These are phyloP conservation scores for Hylomyscus alleni DNA, from an alignment of 2,797 vertebrate species.

Conservation along the genomic window DNA sequence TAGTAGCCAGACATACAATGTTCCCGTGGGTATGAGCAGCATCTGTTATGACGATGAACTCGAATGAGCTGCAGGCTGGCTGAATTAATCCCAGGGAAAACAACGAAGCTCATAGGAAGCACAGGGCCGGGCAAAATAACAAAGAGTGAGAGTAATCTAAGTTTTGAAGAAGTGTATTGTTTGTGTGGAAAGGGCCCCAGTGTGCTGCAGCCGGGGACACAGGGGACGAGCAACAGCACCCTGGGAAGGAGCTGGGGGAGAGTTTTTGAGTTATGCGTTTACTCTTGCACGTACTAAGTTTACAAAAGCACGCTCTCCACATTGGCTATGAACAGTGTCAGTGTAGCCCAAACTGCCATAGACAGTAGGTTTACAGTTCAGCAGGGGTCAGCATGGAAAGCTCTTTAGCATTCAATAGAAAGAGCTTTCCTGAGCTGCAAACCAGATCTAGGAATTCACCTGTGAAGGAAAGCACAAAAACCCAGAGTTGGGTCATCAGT, in stretches of 20 bases:
- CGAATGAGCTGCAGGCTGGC: too few species aligned
- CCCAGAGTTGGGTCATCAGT: not conserved
- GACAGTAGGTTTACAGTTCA: not conserved
- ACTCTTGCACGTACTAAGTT: not conserved
- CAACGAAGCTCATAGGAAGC: not conserved
- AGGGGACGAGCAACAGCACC: accelerated
- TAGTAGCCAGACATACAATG: not conserved
- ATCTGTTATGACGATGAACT: not conserved
- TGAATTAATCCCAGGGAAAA: not conserved
- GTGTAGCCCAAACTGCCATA: not conserved
- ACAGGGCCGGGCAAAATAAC: not conserved
- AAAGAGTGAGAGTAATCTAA: not conserved
- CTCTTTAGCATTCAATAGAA: not conserved
- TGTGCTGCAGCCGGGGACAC: too few species aligned
- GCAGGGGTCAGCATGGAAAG: not conserved
- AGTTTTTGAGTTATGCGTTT: not conserved
- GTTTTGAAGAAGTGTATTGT: not conserved
- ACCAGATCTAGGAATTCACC: not conserved
- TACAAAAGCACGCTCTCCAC: accelerated
- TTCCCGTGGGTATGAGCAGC: not conserved
- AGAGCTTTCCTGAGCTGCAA: not conserved
- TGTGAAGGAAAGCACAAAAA: not conserved
- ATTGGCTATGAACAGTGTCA: not conserved
- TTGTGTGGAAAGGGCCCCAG: not conserved
- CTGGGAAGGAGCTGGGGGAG: not conserved